Evolutionary conservation across 2,888 invertebrate species (phyloP), one percentile per base, ranked within the genome.

Genomic region (Lacanobia wlatinum): DNA sequence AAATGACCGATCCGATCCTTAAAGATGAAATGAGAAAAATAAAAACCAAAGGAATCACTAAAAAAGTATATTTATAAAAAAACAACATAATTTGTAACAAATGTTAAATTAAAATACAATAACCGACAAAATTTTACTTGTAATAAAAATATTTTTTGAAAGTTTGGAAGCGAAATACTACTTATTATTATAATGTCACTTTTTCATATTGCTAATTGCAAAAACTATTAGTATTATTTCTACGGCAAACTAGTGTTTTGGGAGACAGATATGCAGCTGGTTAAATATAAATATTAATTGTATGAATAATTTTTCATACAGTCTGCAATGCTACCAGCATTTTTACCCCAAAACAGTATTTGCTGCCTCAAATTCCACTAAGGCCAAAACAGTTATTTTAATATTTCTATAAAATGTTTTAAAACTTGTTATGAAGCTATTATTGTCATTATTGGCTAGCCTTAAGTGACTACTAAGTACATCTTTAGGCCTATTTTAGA

Each of bases 381-480:
- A 43, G 60, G 58, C 28, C 50, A 69, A 48, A 69, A 64, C 18
- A 43, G 59, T 50, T 68, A 40, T 21, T 40, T 16, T 55, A 71
- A 3, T 52, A 50, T 65, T 38, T 50, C n/a, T 73, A 73, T 52
- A 58, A 60, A 64, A 55, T 21, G 4, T 56, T 63, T 10, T 60
- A 59, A 55, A 66, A 55, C 34, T 68, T 68, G 40, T 12, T 60
- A 72, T 8, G 38, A 70, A 71, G 53, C 18, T 67, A 73, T 76
- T 84, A 85, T 87, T 87, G 83, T 87, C 87, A 60, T 60, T 75
- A 77, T 85, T 84, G 85, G 83, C 87, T 66, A 80, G 60, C 52
- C 59, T 74, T 84, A 52, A 40, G n/a, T 50, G 55, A 40, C 61
- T 78, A 69, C 55, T 84, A 86, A 84, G 85, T 84, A 84, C 80